These are phyloP conservation scores for Oncorhynchus tshawytscha DNA, from an alignment of 2,113 vertebrate species.

Conservation along the genomic window DNA sequence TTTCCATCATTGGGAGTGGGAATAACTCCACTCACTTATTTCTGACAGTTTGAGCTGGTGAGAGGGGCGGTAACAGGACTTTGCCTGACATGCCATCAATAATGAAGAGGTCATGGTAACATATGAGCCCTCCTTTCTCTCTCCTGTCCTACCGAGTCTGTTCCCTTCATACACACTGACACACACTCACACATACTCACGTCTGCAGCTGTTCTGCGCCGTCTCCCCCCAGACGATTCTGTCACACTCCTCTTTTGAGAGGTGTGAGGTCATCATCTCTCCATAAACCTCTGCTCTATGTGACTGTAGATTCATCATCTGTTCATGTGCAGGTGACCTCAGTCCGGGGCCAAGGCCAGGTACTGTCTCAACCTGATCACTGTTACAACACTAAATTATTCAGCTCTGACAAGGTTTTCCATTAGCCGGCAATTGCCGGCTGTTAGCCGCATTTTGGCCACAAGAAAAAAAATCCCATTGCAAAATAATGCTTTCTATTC, in stretches of 20 bases:
- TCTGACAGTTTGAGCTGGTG: background rate
- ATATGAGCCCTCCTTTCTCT: background rate
- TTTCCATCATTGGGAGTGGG: background rate
- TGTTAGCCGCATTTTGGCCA: too few species aligned
- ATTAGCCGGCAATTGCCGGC: too few species aligned
- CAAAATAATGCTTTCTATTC: too few species aligned
- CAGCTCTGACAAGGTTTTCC: too few species aligned
- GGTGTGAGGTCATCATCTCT: background rate
- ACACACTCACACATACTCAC: background rate
- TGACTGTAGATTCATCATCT: too few species aligned
- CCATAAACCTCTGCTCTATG: too few species aligned
- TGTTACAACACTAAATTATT: too few species aligned
- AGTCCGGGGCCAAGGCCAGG: too few species aligned
- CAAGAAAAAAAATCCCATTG: too few species aligned
- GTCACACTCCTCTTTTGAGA: background rate
- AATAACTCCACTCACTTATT: background rate
- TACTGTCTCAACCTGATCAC: too few species aligned
- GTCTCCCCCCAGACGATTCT: background rate
- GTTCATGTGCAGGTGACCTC: too few species aligned
- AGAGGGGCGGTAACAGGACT: background rate
- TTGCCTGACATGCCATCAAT: background rate
- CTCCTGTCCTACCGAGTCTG: background rate
- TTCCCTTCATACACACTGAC: background rate
- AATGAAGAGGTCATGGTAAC: background rate
- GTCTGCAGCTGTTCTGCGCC: background rate